Percentiles rank a stretch among this genome's conserved stretches.
Evolutionary conservation across 2,797 vertebrate genomes (phyloP).

Genomic region (Spondyliosoma cantharus): DNA sequence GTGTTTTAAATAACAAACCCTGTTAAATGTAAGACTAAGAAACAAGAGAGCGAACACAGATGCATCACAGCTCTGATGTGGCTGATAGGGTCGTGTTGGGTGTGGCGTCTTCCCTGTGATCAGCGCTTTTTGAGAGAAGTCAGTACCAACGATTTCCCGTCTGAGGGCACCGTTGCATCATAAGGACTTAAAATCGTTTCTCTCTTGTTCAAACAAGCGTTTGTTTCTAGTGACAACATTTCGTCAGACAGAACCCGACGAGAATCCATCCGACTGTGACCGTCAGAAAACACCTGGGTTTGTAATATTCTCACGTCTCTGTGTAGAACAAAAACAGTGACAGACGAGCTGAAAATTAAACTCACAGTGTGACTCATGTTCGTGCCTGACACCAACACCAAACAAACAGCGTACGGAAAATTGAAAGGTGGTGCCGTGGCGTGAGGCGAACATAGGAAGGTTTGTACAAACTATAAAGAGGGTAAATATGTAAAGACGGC

Average conservation of each 20-base stretch:
- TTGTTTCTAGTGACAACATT: conserved; percentile 7
- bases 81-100: neutral
- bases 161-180: neutral
- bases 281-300: neutral
- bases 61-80: neutral
- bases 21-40: neutral
- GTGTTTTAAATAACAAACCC: neutral
- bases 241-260: neutral
- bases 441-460: neutral
- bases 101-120: neutral
- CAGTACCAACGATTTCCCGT: neutral
- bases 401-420: neutral
- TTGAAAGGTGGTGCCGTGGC: neutral
- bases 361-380: neutral
- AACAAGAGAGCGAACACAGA: neutral
- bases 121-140: neutral
- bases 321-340: neutral
- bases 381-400: neutral
- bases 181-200: neutral
- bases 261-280: neutral
- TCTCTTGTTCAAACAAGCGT: conserved; percentile 7
- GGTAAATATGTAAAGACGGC: neutral
- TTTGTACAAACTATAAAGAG: neutral
- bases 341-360: neutral
- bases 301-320: neutral